Evolutionary conservation across 2,888 invertebrate species (phyloP), one percentile per base, ranked within the genome.

Genomic region (Agrochola circellaris): DNA sequence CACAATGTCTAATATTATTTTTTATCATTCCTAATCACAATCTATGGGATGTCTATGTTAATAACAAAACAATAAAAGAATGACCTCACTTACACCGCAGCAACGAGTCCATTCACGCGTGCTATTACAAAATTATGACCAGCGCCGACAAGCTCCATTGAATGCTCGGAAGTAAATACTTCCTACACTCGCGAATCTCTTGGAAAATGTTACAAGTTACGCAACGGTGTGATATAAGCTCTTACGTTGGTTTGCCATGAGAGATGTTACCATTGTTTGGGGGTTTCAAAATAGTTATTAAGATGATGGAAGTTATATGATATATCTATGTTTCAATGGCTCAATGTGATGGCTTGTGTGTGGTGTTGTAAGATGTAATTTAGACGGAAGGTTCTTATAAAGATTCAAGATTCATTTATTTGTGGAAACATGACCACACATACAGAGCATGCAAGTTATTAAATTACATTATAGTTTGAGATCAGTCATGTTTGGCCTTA

Each of bases 121-220:
- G 79, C 64, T 34, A 60, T 85, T 85, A 80, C 87, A 82, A 79
- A 77, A 83, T 77, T 77, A 86, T 79, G 73, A 66, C 81, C 71
- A 80, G 68, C 72, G 58, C 77, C 79, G 89, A 83, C 85, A 73
- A 75, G 89, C 89, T 90, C 84, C 87, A 91, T 88, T 91, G 91
- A 89, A 83, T 88, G 87, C 85, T 90, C 89, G 90, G 90, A 91
- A 91, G 85, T 79, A 64, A 61, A 73, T 11, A 65, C 84, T 91
- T 91, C 90, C 90, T 87, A 81, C 81, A 86, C 79, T 83, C 65
- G 81, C 77, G 85, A 75, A 73, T 81, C 82, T 88, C 87, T 82
- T 80, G 48, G 72, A 79, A 85, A 86, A 87, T 81, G 82, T 78
- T 81, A 78, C 80, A 54, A 64, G 81, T 90, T 89, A 83, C 85